Evolutionary conservation across 2,888 invertebrate species (phyloP).

Genomic region (Caenorhabditis macrosperma): DNA sequence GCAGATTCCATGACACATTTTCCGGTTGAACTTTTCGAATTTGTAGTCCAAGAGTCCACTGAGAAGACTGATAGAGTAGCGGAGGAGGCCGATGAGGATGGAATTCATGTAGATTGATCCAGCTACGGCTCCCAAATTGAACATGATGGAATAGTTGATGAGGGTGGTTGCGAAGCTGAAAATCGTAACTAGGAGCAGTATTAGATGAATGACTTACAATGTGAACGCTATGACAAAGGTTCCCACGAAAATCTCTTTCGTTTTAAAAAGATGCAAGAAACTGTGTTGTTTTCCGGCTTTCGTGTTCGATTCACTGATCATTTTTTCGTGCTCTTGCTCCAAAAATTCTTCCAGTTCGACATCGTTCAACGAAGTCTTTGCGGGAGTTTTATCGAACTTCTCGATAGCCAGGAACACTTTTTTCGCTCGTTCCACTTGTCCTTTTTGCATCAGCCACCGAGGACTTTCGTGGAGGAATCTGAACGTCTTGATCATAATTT

Average conservation of each 20-base stretch:
- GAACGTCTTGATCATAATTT: not conserved
- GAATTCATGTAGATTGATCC: constrained; percentile 61
- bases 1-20: constrained; percentile 48
- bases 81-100: constrained; percentile 55
- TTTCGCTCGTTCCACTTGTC: constrained; percentile 32
- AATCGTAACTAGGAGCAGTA: not conserved
- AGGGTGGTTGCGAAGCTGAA: constrained; percentile 53
- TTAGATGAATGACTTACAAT: constrained; percentile 38
- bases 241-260: constrained; percentile 43
- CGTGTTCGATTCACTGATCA: constrained; percentile 8
- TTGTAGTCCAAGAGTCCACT: constrained; percentile 55
- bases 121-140: constrained; percentile 57
- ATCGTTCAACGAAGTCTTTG: constrained; percentile 6
- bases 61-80: constrained; percentile 54
- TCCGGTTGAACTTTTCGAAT: constrained; percentile 48
- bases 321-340: constrained; percentile 37
- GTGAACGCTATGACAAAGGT: constrained; percentile 57
- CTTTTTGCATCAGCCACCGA: constrained; percentile 62
- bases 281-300: constrained; percentile 41
- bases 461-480: constrained; percentile 60
- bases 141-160: constrained; percentile 58
- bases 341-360: constrained; percentile 23
- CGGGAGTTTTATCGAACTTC: constrained; percentile 33
- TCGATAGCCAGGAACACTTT: constrained; percentile 38
- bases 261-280: constrained; percentile 47